Conservation (phyloP, 2,888 invertebrate species). For the Idaea aversata region DNA sequence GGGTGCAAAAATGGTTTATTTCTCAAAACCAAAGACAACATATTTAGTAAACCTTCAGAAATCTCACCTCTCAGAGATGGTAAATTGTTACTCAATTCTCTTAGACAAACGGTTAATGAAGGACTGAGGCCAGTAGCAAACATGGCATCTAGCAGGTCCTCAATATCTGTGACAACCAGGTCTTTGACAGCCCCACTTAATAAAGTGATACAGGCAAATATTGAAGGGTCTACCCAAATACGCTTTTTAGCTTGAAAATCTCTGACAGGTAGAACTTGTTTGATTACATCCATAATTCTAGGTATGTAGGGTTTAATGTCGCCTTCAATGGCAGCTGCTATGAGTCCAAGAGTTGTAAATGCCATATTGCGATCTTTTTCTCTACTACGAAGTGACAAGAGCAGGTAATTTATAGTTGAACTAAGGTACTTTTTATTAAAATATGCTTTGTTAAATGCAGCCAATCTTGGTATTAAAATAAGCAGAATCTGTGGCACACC, state of each 20-base stretch:
- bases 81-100: slow-evolving; percentile 93
- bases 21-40: slow-evolving; percentile 94
- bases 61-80: slow-evolving; percentile 94
- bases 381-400: slow-evolving; percentile 87
- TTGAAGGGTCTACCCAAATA: slow-evolving; percentile 88
- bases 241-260: slow-evolving; percentile 89
- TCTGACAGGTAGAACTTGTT: slow-evolving; percentile 87
- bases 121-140: slow-evolving; percentile 94
- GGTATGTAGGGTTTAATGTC: slow-evolving; percentile 90
- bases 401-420: slow-evolving; percentile 87
- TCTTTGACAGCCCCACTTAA: slow-evolving; percentile 93
- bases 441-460: slow-evolving; percentile 92
- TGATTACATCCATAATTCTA: slow-evolving; percentile 91
- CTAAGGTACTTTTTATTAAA: slow-evolving; percentile 89
- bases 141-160: slow-evolving; percentile 94
- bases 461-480: slow-evolving; percentile 92
- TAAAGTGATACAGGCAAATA: slow-evolving; percentile 96
- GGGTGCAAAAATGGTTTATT: slow-evolving; percentile 91
- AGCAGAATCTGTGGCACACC: slow-evolving; percentile 94
- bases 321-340: slow-evolving; percentile 92
- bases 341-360: slow-evolving; percentile 93
- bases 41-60: slow-evolving; percentile 94
- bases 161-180: slow-evolving; percentile 87
- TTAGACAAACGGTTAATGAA: slow-evolving; percentile 93
- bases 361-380: slow-evolving; percentile 93